Percentiles rank a stretch among this genome's conserved stretches.
phyloP scores from a whole-genome alignment of 2,113 vertebrate species.

The Sinocyclocheilus grahami region DNA sequence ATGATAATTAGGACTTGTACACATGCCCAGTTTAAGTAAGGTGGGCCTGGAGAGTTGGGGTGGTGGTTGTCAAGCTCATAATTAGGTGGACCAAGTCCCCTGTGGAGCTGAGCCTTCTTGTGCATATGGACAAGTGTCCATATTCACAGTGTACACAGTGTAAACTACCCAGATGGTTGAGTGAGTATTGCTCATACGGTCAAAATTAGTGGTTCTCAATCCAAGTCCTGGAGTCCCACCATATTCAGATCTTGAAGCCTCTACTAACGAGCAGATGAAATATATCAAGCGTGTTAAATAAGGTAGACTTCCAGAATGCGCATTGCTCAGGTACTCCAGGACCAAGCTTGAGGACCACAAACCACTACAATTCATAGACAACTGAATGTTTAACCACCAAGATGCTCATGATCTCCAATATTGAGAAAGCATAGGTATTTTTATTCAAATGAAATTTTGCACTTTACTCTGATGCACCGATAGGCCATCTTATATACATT shows the following conservation, averaged over 20 bases:
- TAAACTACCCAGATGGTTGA: slow-evolving; percentile 40
- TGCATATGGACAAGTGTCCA: background rate
- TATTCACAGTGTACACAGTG: background rate
- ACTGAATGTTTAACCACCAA: background rate
- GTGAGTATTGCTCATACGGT: slow-evolving; percentile 13
- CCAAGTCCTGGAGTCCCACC: background rate
- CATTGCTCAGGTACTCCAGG: background rate
- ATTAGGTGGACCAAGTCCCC: background rate
- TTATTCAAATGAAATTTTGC: background rate
- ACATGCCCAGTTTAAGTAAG: background rate
- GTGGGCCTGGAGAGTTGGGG: background rate
- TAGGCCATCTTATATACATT: background rate
- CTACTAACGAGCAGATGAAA: background rate
- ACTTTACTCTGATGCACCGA: background rate
- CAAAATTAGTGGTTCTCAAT: slow-evolving; percentile 19
- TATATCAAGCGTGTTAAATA: background rate
- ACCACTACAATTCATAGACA: background rate
- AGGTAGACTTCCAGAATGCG: background rate
- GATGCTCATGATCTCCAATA: background rate
- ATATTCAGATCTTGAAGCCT: background rate
- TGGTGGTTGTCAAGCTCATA: background rate
- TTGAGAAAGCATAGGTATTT: background rate
- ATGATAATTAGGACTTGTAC: background rate
- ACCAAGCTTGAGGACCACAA: background rate
- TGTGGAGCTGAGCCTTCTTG: background rate